Conservation (phyloP, 2,888 invertebrate genomes). For the Ophion obscuratus region DNA sequence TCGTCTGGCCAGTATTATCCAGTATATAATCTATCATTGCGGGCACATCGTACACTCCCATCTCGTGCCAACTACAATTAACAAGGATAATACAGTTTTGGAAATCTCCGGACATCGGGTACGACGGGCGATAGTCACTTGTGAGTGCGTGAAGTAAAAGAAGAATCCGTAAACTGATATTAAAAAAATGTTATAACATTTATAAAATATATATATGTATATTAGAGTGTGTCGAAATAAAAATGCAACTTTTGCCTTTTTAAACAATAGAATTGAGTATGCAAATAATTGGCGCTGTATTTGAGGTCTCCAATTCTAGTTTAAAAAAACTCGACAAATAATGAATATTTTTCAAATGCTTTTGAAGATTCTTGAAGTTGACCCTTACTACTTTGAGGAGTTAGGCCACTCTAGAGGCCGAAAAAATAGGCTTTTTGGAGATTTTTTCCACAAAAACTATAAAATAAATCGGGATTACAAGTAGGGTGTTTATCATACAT, state of each 20-base stretch:
- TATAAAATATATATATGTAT: background rate
- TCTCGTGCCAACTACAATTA: slow-evolving; percentile 86
- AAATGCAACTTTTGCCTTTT: background rate
- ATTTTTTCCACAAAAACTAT: too few relatives aligned
- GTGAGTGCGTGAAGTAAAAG: background rate
- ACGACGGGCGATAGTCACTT: too few relatives aligned
- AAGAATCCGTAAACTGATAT: background rate
- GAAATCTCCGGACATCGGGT: too few relatives aligned
- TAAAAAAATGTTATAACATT: background rate
- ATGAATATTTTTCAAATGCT: background rate
- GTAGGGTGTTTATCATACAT: too few relatives aligned
- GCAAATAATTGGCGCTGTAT: too few relatives aligned
- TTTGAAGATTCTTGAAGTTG: background rate
- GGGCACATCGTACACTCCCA: slow-evolving; percentile 87
- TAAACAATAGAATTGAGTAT: too few relatives aligned
- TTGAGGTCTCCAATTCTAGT: background rate
- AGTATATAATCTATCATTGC: slow-evolving; percentile 86
- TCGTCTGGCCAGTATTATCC: slow-evolving; percentile 82
- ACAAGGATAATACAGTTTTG: background rate
- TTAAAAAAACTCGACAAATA: background rate
- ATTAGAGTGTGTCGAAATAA: background rate
- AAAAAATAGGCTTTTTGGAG: too few relatives aligned
- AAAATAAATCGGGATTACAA: too few relatives aligned
- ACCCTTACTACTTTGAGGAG: too few relatives aligned
- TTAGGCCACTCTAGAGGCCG: too few relatives aligned